phyloP scores from a whole-genome alignment of 2,113 vertebrate genomes.

The Excalfactoria chinensis region DNA sequence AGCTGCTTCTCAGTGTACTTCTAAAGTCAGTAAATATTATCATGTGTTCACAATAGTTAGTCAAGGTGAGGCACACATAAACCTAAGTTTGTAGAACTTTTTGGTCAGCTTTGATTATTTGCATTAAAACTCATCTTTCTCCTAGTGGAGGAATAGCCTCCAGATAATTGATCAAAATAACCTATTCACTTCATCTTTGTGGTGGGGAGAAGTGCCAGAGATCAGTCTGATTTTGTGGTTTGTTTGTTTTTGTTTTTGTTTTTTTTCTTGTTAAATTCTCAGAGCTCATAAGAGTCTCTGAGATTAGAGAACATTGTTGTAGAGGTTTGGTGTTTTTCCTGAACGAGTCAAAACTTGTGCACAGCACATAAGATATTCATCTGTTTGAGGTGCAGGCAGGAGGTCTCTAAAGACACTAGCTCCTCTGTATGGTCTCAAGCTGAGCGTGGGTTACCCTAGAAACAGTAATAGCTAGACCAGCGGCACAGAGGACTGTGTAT shows the following conservation, averaged over 20 bases:
- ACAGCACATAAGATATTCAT: neutral
- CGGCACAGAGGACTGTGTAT: neutral
- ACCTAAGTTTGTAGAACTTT: neutral
- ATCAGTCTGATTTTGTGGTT: no score
- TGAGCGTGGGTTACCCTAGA: neutral
- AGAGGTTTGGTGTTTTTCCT: neutral
- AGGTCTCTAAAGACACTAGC: neutral
- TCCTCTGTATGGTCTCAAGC: neutral
- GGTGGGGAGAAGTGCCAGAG: fast-evolving
- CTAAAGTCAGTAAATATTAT: neutral
- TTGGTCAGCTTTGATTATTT: neutral
- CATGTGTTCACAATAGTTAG: neutral
- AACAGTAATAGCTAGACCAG: neutral
- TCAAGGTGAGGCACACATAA: neutral
- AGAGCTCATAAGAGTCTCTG: neutral
- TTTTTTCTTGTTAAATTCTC: neutral
- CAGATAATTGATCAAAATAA: neutral
- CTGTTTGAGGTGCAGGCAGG: neutral
- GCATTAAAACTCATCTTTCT: neutral
- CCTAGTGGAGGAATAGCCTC: neutral
- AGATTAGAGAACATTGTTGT: neutral
- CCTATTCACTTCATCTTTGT: fast-evolving
- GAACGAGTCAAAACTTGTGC: neutral
- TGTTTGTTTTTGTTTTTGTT: fast-evolving
- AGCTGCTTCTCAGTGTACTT: neutral